Percentiles rank a stretch among this genome's conserved stretches.
These are phyloP conservation scores for Yoshiicerus persimilis DNA, from an alignment of 1,140 invertebrate species.

Conservation along the genomic window DNA sequence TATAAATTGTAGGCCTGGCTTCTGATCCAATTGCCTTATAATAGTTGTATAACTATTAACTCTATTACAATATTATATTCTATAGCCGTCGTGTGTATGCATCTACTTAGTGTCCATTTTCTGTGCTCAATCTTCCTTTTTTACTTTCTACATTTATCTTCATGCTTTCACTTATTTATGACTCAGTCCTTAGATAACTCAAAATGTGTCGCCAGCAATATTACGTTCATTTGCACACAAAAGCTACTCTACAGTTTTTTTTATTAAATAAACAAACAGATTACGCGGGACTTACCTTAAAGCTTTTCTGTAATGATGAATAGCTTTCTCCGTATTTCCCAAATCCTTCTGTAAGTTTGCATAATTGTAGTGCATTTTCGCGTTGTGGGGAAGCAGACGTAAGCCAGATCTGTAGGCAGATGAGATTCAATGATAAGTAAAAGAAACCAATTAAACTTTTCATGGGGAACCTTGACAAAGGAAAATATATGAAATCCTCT, in stretches of 20 bases:
- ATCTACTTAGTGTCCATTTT: background rate
- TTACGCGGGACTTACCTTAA: slow-evolving; percentile 66
- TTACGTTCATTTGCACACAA: background rate
- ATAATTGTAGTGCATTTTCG: slow-evolving; percentile 90
- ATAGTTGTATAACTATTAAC: too few relatives aligned
- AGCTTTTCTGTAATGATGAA: slow-evolving; percentile 76
- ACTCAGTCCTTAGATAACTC: background rate
- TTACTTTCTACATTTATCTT: background rate
- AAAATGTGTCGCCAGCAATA: background rate
- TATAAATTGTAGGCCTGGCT: too few relatives aligned
- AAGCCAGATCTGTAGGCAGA: slow-evolving; percentile 72
- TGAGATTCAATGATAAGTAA: background rate
- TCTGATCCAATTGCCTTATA: too few relatives aligned
- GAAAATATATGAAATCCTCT: too few relatives aligned
- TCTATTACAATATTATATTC: too few relatives aligned
- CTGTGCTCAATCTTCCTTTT: background rate
- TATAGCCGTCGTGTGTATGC: background rate
- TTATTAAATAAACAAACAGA: slow-evolving; percentile 16
- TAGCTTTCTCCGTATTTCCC: slow-evolving; percentile 67
- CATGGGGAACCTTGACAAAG: too few relatives aligned
- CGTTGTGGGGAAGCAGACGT: slow-evolving; percentile 76
- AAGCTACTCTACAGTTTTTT: background rate
- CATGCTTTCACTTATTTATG: background rate
- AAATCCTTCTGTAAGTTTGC: slow-evolving; percentile 81
- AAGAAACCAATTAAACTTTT: background rate